These are phyloP conservation scores for Magallana angulata DNA, from an alignment of 1,140 invertebrate genomes.

Conservation along the genomic window DNA sequence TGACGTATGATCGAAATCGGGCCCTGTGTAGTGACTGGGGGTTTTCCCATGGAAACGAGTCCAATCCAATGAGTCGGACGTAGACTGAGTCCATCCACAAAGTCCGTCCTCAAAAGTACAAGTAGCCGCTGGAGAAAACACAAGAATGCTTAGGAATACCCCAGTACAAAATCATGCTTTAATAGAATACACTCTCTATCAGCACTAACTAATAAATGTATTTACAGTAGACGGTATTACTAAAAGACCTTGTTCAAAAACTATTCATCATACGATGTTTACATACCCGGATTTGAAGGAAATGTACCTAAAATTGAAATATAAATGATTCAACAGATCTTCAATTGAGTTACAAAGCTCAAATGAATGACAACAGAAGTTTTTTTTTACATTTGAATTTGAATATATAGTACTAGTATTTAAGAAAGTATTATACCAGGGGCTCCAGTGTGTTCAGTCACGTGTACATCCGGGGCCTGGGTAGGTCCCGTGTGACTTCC, in stretches of 20 bases:
- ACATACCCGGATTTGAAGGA: no score
- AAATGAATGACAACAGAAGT: not conserved
- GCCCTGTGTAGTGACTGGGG: conserved; percentile 84
- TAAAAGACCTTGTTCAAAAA: no score
- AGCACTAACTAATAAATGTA: no score
- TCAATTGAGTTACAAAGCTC: no score
- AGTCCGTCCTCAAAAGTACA: conserved; percentile 52
- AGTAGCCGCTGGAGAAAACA: no score
- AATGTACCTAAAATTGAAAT: no score
- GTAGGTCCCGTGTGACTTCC: not conserved
- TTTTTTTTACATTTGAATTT: not conserved
- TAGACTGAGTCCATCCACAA: conserved; percentile 59
- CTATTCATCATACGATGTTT: no score
- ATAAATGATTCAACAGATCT: no score
- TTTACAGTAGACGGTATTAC: no score
- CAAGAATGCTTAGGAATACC: no score
- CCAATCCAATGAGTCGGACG: conserved; percentile 85
- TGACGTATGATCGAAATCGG: conserved; percentile 85
- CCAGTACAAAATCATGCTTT: no score
- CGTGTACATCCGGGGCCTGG: not conserved
- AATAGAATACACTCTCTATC: no score
- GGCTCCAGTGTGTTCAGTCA: not conserved
- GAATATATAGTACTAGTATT: not conserved
- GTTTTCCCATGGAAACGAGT: conserved; percentile 83
- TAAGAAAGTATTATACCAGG: not conserved